phyloP scores from a whole-genome alignment of 1,140 invertebrate genomes.

The Drosophila kepulauana region DNA sequence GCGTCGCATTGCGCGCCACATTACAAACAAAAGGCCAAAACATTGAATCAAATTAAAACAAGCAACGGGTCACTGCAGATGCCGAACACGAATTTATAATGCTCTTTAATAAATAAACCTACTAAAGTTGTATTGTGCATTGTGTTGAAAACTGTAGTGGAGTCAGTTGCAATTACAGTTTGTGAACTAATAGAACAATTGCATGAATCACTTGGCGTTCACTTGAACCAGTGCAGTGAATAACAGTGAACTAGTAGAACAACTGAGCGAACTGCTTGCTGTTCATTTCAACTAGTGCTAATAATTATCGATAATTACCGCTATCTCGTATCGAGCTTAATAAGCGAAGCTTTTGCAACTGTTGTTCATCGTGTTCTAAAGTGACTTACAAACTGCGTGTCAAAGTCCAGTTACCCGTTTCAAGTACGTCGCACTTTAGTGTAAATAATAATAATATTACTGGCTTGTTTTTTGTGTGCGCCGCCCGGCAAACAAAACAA shows the following conservation, averaged over 20 bases:
- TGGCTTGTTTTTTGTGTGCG: constrained; percentile 48
- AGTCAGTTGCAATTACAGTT: too few relatives aligned
- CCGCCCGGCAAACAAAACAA: constrained; percentile 44
- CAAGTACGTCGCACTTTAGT: neutral
- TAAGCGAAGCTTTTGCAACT: neutral
- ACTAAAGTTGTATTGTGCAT: too few relatives aligned
- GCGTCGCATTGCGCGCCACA: constrained; percentile 32
- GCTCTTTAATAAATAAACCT: constrained; percentile 2
- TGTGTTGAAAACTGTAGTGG: neutral
- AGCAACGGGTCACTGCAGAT: constrained; percentile 21
- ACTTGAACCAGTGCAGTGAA: too few relatives aligned
- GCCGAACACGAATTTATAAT: constrained; percentile 26
- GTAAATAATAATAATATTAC: constrained; percentile 14
- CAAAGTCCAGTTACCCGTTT: constrained; percentile 6
- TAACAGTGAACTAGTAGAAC: too few relatives aligned
- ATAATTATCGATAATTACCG: neutral
- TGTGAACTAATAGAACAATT: too few relatives aligned
- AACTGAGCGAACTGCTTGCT: neutral
- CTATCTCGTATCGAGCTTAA: neutral
- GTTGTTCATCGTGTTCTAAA: neutral
- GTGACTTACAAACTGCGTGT: neutral
- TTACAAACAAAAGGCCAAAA: constrained; percentile 43
- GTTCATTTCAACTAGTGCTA: neutral
- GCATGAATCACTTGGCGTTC: too few relatives aligned
- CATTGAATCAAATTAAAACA: constrained; percentile 22